These are phyloP conservation scores for Carettochelys insculpta DNA, from an alignment of 2,113 vertebrate species.

Conservation along the genomic window DNA sequence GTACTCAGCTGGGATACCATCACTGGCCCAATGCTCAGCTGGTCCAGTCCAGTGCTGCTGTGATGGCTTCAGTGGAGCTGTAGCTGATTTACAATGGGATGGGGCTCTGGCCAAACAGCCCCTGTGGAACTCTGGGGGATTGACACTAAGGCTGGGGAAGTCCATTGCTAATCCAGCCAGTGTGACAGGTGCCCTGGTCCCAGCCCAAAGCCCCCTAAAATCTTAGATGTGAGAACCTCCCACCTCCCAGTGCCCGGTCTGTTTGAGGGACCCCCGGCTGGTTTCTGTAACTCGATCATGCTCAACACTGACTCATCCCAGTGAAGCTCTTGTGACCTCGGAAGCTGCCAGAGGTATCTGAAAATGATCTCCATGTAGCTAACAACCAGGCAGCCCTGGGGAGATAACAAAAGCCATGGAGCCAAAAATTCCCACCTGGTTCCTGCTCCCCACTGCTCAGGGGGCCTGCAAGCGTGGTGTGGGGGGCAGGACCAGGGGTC, in stretches of 20 bases:
- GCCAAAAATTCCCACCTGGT: background rate
- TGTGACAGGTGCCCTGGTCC: too few species aligned
- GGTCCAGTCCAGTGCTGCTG: too few species aligned
- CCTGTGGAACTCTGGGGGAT: background rate
- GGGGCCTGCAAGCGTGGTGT: too few species aligned
- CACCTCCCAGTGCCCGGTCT: background rate
- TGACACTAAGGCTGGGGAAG: background rate
- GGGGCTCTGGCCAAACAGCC: too few species aligned
- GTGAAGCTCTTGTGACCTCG: background rate
- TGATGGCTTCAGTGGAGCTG: too few species aligned
- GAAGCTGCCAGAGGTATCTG: background rate
- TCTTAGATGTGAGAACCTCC: background rate
- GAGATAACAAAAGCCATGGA: background rate
- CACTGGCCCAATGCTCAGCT: too few species aligned
- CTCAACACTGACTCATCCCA: background rate
- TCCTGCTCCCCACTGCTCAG: background rate
- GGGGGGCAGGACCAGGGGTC: too few species aligned
- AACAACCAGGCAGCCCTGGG: background rate
- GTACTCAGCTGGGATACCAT: too few species aligned
- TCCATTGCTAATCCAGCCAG: too few species aligned
- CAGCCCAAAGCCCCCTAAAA: background rate
- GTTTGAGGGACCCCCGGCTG: background rate
- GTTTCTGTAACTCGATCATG: background rate
- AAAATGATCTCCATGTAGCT: background rate
- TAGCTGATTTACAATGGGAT: too few species aligned